These are phyloP conservation scores for Drosophila simulans DNA, from an alignment of 1,140 invertebrate genomes.

Conservation along the genomic window DNA sequence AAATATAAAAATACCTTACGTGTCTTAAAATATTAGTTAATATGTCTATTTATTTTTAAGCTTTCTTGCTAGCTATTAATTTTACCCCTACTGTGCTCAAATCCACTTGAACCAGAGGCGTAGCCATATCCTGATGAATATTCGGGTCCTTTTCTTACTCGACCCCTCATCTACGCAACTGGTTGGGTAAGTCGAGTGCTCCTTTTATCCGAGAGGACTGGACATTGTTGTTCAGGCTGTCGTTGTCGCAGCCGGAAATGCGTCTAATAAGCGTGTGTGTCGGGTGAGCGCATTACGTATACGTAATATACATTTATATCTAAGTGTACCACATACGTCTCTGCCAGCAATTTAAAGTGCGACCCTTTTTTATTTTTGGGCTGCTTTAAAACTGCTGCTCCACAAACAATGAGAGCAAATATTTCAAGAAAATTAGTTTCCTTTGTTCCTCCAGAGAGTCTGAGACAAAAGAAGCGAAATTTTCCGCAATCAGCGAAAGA, in stretches of 20 bases:
- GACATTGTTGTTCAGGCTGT: conserved; percentile 62
- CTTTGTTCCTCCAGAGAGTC: conserved; percentile 43
- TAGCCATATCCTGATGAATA: conserved; percentile 23
- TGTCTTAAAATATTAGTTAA: too few species aligned
- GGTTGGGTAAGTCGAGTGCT: neutral
- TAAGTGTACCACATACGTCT: conserved; percentile 36
- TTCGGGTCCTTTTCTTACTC: conserved; percentile 28
- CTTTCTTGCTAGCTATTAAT: neutral
- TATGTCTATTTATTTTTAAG: too few species aligned
- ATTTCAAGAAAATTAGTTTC: conserved; percentile 59
- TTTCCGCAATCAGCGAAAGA: conserved; percentile 45
- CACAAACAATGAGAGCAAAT: conserved; percentile 51
- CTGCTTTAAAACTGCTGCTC: conserved; percentile 35
- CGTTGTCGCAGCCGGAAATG: conserved; percentile 56
- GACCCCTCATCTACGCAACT: conserved; percentile 11
- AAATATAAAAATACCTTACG: too few species aligned
- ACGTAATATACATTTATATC: conserved; percentile 60
- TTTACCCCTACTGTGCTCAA: conserved; percentile 3
- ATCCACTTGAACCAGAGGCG: conserved; percentile 36
- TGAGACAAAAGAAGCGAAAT: conserved; percentile 26
- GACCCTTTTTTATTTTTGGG: conserved; percentile 6
- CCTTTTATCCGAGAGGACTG: conserved; percentile 12
- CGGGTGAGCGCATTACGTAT: conserved; percentile 71
- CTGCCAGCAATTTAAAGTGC: conserved; percentile 53
- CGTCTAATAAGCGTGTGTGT: conserved; percentile 74